Evolutionary conservation across 2,888 invertebrate genomes (phyloP).

Genomic region (Phymatocera aterrima): DNA sequence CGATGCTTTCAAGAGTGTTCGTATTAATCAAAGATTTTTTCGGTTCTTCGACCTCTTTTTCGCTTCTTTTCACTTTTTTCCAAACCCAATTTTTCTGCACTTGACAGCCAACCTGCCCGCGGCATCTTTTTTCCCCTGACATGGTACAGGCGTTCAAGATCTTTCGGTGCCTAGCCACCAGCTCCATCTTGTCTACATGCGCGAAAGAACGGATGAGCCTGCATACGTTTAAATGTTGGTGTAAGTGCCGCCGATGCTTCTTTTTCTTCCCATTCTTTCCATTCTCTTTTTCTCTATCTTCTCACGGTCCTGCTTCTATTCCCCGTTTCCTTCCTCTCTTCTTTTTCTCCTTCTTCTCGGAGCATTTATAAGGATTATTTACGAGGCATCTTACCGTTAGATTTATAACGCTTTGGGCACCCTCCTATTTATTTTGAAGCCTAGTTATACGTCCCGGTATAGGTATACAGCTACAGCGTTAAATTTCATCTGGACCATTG

Average conservation of each 20-base stretch:
- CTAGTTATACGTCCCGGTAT: conserved; percentile 2
- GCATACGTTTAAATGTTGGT: neutral
- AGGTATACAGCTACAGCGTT: neutral
- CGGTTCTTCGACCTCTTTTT: neutral
- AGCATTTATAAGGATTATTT: conserved; percentile 43
- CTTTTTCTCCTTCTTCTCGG: neutral
- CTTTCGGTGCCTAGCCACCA: neutral
- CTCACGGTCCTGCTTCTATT: neutral
- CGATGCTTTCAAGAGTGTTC: neutral
- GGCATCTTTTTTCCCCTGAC: neutral
- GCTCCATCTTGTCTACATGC: neutral
- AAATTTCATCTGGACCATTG: conserved; percentile 1
- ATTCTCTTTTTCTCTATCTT: neutral
- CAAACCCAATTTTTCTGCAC: conserved; percentile 9
- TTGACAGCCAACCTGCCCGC: conserved; percentile 3
- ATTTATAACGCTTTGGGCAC: conserved; percentile 28
- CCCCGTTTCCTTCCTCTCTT: neutral
- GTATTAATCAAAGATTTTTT: conserved; percentile 18
- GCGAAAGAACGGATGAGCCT: neutral
- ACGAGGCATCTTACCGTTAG: conserved; percentile 29
- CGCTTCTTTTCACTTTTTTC: neutral
- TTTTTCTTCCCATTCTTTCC: neutral
- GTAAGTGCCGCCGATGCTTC: neutral
- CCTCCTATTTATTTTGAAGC: conserved; percentile 32
- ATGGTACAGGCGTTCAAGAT: neutral